Evolutionary conservation across 2,888 invertebrate species (phyloP), one percentile per base, ranked within the genome.

Genomic region (Synergus umbraculus): DNA sequence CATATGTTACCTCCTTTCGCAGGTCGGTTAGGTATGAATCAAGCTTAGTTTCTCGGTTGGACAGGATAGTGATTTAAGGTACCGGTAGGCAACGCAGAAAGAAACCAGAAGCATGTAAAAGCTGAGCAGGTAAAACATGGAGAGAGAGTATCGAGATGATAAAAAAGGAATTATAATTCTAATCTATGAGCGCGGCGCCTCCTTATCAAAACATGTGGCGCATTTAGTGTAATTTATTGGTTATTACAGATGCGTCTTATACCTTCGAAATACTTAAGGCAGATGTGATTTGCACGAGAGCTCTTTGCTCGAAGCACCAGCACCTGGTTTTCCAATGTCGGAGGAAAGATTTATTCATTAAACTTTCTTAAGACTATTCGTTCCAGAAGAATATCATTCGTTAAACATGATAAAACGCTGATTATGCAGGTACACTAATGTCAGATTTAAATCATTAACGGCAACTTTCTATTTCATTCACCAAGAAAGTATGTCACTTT

Each of bases 181-280:
- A 80, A 66, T 18, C 46, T 37, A 58, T 60, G 54, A 76, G 60
- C 67, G 76, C 84, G 83, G 83, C 82, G 83, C 78, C 85, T 84
- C 76, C 86, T 87, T 88, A 89, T 89, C 89, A 89, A 90, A 90
- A 90, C 88, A 88, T 84, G 84, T 79, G 82, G 69, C 83, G 82
- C 87, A 85, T 86, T 88, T 86, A 88, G 82, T 85, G 78, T 86
- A 88, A 90, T 90, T 90, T 89, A 90, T 90, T 86, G 87, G 84
- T 86, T 85, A 88, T 90, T 88, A 86, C 81, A 78, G 66, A 43
- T n/a, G 65, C 41, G 43, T n/a, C 41, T 43, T 10, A 29, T 64
- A 41, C 65, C 43, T 37, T 66, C 43, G n/a, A 66, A 66, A 66
- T 66, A 41, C 15, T 66, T 18, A 18, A 41, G 18, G 10, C 41